Evolutionary conservation across 1,140 invertebrate species (phyloP).

Genomic region (Scaptomyza pallida): DNA sequence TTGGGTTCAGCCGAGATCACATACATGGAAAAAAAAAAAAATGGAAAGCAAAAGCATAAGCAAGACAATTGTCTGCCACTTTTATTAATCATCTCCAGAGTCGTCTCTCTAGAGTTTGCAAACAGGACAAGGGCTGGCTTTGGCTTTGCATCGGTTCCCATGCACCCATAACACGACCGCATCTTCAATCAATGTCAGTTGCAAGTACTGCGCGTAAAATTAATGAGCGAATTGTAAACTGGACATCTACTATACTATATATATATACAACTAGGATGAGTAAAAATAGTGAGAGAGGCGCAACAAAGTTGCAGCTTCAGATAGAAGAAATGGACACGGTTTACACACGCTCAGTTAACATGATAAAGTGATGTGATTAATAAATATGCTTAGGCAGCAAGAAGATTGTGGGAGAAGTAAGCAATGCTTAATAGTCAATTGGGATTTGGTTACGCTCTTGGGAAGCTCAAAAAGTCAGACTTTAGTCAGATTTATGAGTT

Average conservation of each 20-base stretch:
- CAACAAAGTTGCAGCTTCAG: slow-evolving; percentile 51
- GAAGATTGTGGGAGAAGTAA: no score
- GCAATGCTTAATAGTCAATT: no score
- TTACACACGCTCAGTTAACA: slow-evolving; percentile 52
- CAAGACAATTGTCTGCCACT: slow-evolving; percentile 34
- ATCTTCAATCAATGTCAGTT: slow-evolving; percentile 79
- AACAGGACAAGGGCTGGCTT: neutral
- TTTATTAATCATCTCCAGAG: slow-evolving; percentile 59
- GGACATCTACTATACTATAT: slow-evolving; percentile 58
- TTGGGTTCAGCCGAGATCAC: slow-evolving; percentile 68
- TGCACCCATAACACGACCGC: slow-evolving; percentile 70
- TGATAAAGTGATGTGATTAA: neutral
- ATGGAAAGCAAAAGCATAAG: neutral
- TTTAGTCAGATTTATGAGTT: no score
- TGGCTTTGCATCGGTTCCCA: slow-evolving; percentile 52
- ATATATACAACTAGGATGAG: neutral
- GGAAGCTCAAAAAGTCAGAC: no score
- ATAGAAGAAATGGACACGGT: slow-evolving; percentile 41
- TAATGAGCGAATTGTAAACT: slow-evolving; percentile 76
- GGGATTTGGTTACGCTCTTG: no score
- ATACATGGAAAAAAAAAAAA: slow-evolving; percentile 56
- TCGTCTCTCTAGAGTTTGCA: neutral
- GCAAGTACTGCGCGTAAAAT: slow-evolving; percentile 62
- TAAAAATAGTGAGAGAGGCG: slow-evolving; percentile 31
- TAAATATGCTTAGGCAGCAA: neutral